Percentiles rank a stretch among this genome's conserved stretches.
Conservation (phyloP, 2,888 invertebrate genomes). For the Branchipolynoe longqiensis region DNA sequence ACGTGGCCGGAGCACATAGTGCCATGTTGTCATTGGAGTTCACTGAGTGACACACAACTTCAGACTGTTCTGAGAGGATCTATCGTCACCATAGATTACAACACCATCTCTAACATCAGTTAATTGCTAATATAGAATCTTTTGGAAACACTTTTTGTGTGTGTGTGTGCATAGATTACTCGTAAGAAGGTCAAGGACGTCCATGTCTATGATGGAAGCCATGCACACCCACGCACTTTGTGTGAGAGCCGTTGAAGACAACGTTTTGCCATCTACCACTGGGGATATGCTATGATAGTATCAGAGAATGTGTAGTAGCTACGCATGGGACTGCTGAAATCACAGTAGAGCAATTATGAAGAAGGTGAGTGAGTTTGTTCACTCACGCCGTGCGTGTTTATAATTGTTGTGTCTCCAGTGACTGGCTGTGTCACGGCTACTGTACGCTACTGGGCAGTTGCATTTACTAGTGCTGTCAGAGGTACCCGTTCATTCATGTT, state of each 20-base stretch:
- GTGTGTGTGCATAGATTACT: constrained; percentile 57
- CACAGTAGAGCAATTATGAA: constrained; percentile 18
- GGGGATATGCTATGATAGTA: constrained; percentile 7
- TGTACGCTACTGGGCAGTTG: background rate
- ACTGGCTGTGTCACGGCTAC: constrained; percentile 26
- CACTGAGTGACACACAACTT: background rate
- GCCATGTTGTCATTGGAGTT: constrained; percentile 20
- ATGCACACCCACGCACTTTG: constrained; percentile 59
- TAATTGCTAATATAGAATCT: background rate
- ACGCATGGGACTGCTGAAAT: background rate
- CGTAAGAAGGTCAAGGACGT: constrained; percentile 57
- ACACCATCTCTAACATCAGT: background rate
- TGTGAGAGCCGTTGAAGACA: constrained; percentile 49
- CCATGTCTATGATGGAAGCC: constrained; percentile 55
- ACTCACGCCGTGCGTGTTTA: constrained; percentile 8
- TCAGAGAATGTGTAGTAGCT: constrained; percentile 25
- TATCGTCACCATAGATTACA: background rate
- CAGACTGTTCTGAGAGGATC: background rate
- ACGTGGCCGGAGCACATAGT: constrained; percentile 1
- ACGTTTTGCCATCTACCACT: constrained; percentile 38
- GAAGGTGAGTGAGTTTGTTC: constrained; percentile 47
- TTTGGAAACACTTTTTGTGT: constrained; percentile 3
- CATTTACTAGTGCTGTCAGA: background rate
- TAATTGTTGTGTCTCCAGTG: constrained; percentile 34
- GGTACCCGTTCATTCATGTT: constrained; percentile 20